Evolutionary conservation across 2,888 invertebrate genomes (phyloP).

Genomic region (Callosobruchus maculatus): DNA sequence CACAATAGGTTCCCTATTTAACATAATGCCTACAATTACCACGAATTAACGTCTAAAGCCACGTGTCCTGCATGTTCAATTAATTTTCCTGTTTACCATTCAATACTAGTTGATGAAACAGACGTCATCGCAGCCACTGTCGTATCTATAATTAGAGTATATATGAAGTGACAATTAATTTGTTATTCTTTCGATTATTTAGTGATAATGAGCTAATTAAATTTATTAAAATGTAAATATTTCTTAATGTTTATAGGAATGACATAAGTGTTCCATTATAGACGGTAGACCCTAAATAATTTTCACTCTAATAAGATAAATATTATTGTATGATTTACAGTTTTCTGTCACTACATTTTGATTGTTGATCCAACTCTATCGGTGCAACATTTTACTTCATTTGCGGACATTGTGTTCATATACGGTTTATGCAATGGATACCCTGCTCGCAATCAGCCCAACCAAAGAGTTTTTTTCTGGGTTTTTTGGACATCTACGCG

Average conservation of each 20-base stretch:
- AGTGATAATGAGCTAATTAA: neutral
- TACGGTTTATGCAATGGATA: too few species aligned
- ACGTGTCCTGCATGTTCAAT: neutral
- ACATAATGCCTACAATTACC: neutral
- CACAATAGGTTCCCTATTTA: neutral
- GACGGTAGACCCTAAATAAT: too few species aligned
- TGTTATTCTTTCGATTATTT: neutral
- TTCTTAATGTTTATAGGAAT: neutral
- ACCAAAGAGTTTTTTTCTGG: too few species aligned
- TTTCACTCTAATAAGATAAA: too few species aligned
- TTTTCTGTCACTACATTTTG: too few species aligned
- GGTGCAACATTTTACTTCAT: too few species aligned
- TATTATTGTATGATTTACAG: too few species aligned
- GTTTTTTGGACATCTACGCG: too few species aligned
- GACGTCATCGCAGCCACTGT: neutral
- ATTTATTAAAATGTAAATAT: neutral
- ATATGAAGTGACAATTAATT: neutral
- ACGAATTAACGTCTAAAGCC: neutral
- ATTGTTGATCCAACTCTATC: too few species aligned
- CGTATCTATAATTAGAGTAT: neutral
- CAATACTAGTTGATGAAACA: neutral
- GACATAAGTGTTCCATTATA: too few species aligned
- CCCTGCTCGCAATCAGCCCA: too few species aligned
- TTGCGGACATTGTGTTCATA: too few species aligned
- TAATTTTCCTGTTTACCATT: neutral